These are phyloP conservation scores for Sicus ferrugineus DNA, from an alignment of 2,888 invertebrate genomes.

Conservation along the genomic window DNA sequence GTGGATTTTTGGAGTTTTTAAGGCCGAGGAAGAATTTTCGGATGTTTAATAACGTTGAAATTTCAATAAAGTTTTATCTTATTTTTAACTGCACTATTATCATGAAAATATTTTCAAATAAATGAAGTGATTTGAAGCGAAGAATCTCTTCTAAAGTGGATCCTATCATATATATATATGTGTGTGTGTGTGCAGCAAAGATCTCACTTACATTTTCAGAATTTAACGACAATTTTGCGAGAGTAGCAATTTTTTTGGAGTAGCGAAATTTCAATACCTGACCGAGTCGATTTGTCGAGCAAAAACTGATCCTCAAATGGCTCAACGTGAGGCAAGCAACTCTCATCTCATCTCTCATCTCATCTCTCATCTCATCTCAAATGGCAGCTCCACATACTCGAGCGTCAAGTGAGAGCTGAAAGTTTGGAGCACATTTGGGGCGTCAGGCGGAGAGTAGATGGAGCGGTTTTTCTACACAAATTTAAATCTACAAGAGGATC, in stretches of 20 bases:
- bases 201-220: too few relatives aligned
- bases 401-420: constrained; percentile 10
- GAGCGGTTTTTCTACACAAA: constrained; percentile 12
- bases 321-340: constrained; percentile 11
- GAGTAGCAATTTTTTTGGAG: too few relatives aligned
- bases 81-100: neutral
- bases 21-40: neutral
- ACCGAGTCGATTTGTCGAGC: neutral
- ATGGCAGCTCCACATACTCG: too few relatives aligned
- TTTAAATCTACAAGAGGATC: constrained; percentile 19
- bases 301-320: constrained; percentile 30
- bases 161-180: neutral
- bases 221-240: constrained; percentile 4
- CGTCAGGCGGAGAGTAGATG: neutral
- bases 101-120: neutral
- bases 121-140: neutral
- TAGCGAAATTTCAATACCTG: too few relatives aligned
- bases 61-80: neutral
- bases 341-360: too few relatives aligned
- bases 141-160: neutral
- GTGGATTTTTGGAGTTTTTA: too few relatives aligned
- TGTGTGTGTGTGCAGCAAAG: too few relatives aligned
- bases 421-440: neutral
- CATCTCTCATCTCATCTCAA: too few relatives aligned
- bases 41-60: too few relatives aligned